Percentiles rank a stretch among this genome's conserved stretches.
Evolutionary conservation across 2,797 vertebrate species (phyloP).

Genomic region (Ctenochaetus hawaiiensis): DNA sequence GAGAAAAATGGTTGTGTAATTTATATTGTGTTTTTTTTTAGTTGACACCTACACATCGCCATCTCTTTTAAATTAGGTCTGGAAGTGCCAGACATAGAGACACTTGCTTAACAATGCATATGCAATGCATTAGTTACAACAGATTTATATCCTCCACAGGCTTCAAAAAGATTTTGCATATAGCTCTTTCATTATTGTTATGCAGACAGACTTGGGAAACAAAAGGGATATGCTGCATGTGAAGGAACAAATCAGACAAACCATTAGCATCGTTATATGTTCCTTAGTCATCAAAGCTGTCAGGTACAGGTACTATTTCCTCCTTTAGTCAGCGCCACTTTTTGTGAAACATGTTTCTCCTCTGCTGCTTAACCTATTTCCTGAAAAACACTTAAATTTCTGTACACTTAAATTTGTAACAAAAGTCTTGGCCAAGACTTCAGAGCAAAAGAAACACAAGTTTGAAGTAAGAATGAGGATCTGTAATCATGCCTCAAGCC

Average conservation of each 20-base stretch:
- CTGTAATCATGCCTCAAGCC: background rate
- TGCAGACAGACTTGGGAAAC: background rate
- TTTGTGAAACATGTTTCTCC: background rate
- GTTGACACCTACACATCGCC: background rate
- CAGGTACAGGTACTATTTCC: background rate
- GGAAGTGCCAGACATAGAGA: background rate
- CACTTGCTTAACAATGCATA: background rate
- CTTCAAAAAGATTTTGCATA: background rate
- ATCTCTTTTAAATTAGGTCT: slow-evolving; percentile 7
- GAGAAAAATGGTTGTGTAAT: slow-evolving; percentile 3
- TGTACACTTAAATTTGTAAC: background rate
- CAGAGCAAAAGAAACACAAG: background rate
- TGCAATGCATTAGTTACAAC: background rate
- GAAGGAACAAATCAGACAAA: background rate
- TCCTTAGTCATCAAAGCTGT: background rate
- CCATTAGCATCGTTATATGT: background rate
- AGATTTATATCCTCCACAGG: background rate
- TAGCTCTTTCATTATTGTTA: background rate
- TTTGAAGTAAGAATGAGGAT: too few relatives aligned
- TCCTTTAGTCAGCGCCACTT: background rate
- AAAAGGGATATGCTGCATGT: background rate
- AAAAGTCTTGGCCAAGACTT: background rate
- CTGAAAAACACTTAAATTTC: background rate
- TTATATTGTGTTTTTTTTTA: slow-evolving; percentile 17
- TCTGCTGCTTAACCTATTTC: background rate